Base-by-base conservation (phyloP, 2,113 vertebrate genomes). In the Parotia lawesii region DNA sequence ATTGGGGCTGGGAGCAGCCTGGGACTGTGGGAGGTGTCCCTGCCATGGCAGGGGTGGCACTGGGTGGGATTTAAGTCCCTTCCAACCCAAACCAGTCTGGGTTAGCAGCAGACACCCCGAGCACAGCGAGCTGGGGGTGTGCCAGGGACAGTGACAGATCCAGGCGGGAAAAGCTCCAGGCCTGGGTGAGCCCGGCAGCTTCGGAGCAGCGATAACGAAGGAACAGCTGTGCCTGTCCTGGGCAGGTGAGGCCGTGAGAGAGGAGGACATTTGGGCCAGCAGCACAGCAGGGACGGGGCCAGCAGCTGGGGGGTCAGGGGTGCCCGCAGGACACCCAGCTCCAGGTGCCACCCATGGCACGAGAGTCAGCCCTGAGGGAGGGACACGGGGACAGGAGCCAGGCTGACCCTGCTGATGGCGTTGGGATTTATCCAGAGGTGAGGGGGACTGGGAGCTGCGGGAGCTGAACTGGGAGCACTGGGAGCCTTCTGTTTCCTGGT, bases 381-480 rank as follows among this genome's bases (percentile, higher is more conserved):
- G 23, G 42, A 8, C 64, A 16, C 6, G 2, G 22, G 18, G 17
- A 10, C 23, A 6, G n/a, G 18, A 22, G 42, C 28, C 29, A 11
- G 42, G 53, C 44, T 24, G 35, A 2, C 24, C 28, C 9, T 50
- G 35, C 53, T 10, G 3, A 1, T 0, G 7, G 19, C 11, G 19
- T 0, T 11, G 54, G 65, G 19, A 50, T 60, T 58, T 19, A 19
- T 8, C 29, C 54, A 6, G 29, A n/a, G 65, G 4, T 22, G 23
- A 48, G 53, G 29, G 19, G 15, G 3, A 23, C 65, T 42, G 78
- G 37, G 44, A 24, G 45, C 6, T 15, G 37, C n/a, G 78, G 37
- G 44, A 24, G 45, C 6, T 15, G 37, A 42, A 50, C 78, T 42
- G 78, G 65, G 79, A 70, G 54, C 45, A 15, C 54, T 82, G 54